These are phyloP conservation scores for Tenthredo amoena DNA, from an alignment of 2,888 invertebrate genomes.

Conservation along the genomic window DNA sequence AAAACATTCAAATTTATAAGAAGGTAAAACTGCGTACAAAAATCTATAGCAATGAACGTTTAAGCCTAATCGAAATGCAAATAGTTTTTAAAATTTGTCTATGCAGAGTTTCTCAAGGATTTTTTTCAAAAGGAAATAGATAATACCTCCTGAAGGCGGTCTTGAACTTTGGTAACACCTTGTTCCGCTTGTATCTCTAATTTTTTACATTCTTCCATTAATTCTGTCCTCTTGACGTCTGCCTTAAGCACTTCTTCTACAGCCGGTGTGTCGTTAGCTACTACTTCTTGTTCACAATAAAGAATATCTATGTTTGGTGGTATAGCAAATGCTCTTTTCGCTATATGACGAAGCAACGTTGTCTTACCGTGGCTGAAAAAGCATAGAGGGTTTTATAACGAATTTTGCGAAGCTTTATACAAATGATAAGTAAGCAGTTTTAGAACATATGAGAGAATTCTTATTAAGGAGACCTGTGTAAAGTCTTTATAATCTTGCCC, in stretches of 20 bases:
- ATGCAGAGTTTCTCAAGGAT: not conserved
- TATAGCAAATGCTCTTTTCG: slow-evolving; percentile 93
- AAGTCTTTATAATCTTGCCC: not conserved
- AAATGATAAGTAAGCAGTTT: no score
- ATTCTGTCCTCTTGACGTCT: slow-evolving; percentile 91
- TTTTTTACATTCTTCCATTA: slow-evolving; percentile 91
- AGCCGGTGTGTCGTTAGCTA: slow-evolving; percentile 95
- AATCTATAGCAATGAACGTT: not conserved
- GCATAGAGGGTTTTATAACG: not conserved
- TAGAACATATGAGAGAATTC: no score
- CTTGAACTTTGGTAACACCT: slow-evolving; percentile 87
- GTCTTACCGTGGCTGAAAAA: slow-evolving; percentile 95
- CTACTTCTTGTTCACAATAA: slow-evolving; percentile 98
- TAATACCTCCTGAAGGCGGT: slow-evolving; percentile 88
- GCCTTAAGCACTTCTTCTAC: slow-evolving; percentile 96
- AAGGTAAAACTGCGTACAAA: slow-evolving; percentile 14
- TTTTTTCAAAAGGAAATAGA: not conserved
- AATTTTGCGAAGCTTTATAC: no score
- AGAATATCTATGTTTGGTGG: slow-evolving; percentile 98
- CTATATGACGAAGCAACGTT: slow-evolving; percentile 95
- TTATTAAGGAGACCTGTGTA: no score
- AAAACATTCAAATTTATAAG: slow-evolving; percentile 55
- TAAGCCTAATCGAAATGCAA: no score
- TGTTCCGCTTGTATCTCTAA: slow-evolving; percentile 87
- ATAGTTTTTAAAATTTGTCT: not conserved